A percentile compares a stretch with the other conserved stretches of the same genome.
Conservation (phyloP, 1,140 invertebrate genomes). For the Papilio xuthus region DNA sequence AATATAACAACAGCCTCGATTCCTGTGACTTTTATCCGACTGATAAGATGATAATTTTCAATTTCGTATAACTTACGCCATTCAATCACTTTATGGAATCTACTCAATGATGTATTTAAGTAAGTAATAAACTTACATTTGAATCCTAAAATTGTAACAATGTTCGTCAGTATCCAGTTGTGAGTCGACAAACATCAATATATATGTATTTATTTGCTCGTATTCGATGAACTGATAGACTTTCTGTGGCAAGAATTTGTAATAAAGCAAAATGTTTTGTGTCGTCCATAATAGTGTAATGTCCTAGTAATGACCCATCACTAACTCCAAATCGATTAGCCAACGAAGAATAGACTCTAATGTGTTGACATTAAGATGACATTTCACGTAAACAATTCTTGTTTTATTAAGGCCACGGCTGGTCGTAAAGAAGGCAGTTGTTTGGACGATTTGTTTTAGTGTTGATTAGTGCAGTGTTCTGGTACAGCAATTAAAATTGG, state of each 20-base stretch:
- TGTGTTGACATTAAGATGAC: slow-evolving; percentile 17
- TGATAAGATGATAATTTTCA: too few species aligned
- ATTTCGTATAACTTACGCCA: too few species aligned
- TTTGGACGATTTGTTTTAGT: slow-evolving; percentile 20
- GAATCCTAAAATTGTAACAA: not conserved
- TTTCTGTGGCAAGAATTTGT: slow-evolving; percentile 18
- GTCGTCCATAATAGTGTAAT: slow-evolving; percentile 1
- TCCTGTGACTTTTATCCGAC: too few species aligned
- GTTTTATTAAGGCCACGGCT: slow-evolving; percentile 21
- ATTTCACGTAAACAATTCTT: slow-evolving; percentile 7
- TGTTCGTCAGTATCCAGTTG: not conserved
- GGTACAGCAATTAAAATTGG: slow-evolving; percentile 17
- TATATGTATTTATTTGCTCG: not conserved
- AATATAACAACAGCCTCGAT: too few species aligned
- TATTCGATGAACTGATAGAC: slow-evolving; percentile 17
- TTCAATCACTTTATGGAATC: too few species aligned
- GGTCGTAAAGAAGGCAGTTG: slow-evolving; percentile 19
- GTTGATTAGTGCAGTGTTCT: slow-evolving; percentile 26
- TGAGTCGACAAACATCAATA: not conserved
- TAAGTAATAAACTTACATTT: too few species aligned
- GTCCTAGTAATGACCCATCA: slow-evolving; percentile 7
- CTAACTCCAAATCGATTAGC: not conserved
- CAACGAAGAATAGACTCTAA: slow-evolving; percentile 1
- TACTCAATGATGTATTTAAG: too few species aligned
- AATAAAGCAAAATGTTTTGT: slow-evolving; percentile 24